These are phyloP conservation scores for Thripadectes ignobilis DNA, from an alignment of 2,797 vertebrate genomes.

Conservation along the genomic window DNA sequence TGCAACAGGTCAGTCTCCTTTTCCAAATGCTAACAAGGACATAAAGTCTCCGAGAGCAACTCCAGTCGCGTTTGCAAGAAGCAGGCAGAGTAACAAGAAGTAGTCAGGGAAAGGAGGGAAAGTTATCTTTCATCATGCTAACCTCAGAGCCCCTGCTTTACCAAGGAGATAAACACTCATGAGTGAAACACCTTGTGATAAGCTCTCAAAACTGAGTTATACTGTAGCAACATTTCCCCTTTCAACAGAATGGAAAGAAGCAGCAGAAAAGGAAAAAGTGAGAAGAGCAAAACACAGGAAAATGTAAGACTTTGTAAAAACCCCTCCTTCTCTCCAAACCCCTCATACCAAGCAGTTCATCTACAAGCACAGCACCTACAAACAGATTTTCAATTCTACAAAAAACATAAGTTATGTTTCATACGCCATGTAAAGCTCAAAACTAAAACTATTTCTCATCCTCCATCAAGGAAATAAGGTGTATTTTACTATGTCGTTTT, in stretches of 20 bases:
- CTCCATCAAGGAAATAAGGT: background rate
- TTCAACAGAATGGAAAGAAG: background rate
- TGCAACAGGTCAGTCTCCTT: background rate
- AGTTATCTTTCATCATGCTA: background rate
- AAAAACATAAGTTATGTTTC: background rate
- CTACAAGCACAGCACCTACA: background rate
- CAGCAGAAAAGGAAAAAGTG: background rate
- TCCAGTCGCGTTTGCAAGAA: background rate
- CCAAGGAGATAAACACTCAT: accelerated
- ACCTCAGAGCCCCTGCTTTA: background rate
- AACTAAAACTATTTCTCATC: background rate
- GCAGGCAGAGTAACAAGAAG: background rate
- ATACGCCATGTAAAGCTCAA: background rate
- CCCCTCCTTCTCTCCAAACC: background rate
- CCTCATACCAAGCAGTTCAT: background rate
- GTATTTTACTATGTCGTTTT: background rate
- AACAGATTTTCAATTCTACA: background rate
- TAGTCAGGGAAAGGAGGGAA: background rate
- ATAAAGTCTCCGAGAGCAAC: background rate
- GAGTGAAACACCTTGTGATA: background rate
- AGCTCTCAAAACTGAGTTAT: background rate
- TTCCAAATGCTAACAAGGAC: background rate
- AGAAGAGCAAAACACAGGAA: background rate
- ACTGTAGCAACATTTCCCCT: background rate
- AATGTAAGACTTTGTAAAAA: background rate